Evolutionary conservation across 1,140 invertebrate species (phyloP).

Genomic region (Halictus rubicundus): DNA sequence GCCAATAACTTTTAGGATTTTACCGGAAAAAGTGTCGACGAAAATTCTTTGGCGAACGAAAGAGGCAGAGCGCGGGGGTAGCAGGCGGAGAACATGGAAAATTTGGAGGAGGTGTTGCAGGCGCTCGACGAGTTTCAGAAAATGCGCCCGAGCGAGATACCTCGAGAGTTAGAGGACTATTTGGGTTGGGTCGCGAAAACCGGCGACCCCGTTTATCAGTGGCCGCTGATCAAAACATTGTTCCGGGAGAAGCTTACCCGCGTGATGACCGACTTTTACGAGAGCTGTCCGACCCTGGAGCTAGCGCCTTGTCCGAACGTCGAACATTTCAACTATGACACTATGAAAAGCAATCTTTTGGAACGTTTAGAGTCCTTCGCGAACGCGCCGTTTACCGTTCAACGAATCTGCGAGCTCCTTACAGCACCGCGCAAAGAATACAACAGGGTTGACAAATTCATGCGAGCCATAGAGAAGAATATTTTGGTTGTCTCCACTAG

Average conservation of each 20-base stretch:
- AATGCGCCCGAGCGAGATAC: conserved; percentile 90
- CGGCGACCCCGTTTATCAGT: conserved; percentile 96
- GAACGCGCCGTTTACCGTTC: conserved; percentile 97
- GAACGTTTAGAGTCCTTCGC: conserved; percentile 91
- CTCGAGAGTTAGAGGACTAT: conserved; percentile 94
- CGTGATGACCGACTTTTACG: conserved; percentile 93
- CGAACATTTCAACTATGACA: conserved; percentile 94
- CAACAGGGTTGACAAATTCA: conserved; percentile 96
- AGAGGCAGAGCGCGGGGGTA: conserved; percentile 31
- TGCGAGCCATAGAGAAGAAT: conserved; percentile 96
- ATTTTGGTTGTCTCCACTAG: conserved; percentile 97
- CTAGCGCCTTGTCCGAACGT: conserved; percentile 93
- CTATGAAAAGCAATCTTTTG: conserved; percentile 91
- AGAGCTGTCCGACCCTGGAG: conserved; percentile 87
- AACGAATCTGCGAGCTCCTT: conserved; percentile 96
- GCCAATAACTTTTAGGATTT: conserved; percentile 15
- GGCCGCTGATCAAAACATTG: conserved; percentile 92
- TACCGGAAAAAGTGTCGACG: not conserved
- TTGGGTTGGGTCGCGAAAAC: conserved; percentile 94
- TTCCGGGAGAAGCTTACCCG: conserved; percentile 92
- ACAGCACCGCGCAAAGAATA: conserved; percentile 96
- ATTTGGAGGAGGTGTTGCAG: conserved; percentile 91
- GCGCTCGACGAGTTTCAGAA: conserved; percentile 92
- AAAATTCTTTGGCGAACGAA: conserved; percentile 26
- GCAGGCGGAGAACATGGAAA: conserved; percentile 84